phyloP scores from a whole-genome alignment of 2,797 vertebrate genomes.

The Lepus oiostolus region DNA sequence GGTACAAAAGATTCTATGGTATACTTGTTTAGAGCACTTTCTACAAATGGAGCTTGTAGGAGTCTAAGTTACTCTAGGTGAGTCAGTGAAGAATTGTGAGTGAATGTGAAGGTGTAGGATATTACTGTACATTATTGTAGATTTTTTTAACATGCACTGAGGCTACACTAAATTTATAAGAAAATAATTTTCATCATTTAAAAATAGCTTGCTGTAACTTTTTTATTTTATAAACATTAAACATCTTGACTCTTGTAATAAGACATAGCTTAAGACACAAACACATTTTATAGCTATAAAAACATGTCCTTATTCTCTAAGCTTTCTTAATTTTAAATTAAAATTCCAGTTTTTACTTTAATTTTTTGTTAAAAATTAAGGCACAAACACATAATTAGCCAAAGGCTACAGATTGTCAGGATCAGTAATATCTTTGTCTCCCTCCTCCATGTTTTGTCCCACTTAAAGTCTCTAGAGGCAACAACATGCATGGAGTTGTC shows the following conservation, averaged over 20 bases:
- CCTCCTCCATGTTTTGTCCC: neutral
- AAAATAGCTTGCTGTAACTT: neutral
- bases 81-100: neutral
- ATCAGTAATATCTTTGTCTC: neutral
- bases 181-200: neutral
- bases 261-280: neutral
- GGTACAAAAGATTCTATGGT: neutral
- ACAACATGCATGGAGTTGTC: neutral
- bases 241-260: neutral
- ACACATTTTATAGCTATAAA: too few relatives aligned
- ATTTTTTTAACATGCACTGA: too few relatives aligned
- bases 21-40: neutral
- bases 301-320: neutral
- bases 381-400: neutral
- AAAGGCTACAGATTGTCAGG: neutral
- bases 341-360: neutral
- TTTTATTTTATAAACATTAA: neutral
- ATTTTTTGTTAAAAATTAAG: neutral
- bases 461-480: neutral
- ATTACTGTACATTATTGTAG: neutral
- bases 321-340: neutral
- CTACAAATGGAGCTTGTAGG: neutral
- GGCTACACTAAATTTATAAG: neutral
- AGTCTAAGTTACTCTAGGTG: neutral
- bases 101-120: neutral